phyloP scores from a whole-genome alignment of 1,140 invertebrate species.

The Ctenoplectra terminalis region DNA sequence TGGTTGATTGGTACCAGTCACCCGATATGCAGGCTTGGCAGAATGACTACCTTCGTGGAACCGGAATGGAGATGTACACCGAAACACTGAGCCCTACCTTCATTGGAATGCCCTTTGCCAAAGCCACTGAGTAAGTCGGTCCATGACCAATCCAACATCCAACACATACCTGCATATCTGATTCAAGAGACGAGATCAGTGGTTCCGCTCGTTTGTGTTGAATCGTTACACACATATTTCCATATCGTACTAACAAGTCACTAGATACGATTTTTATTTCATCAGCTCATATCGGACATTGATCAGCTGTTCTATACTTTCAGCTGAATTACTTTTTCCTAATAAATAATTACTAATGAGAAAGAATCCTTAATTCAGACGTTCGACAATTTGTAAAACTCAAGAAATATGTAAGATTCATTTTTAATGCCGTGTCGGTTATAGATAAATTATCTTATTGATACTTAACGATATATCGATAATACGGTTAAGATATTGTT shows the following conservation, averaged over 20 bases:
- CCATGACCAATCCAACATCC: slow-evolving; percentile 75
- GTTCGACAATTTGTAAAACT: too few relatives aligned
- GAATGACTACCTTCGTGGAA: slow-evolving; percentile 99
- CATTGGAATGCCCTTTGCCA: slow-evolving; percentile 98
- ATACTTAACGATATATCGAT: too few relatives aligned
- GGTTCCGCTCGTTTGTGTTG: slow-evolving; percentile 11
- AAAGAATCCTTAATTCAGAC: too few relatives aligned
- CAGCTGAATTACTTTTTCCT: too few relatives aligned
- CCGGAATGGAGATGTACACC: slow-evolving; percentile 99
- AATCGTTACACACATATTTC: not conserved
- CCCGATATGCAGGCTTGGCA: slow-evolving; percentile 98
- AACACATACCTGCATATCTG: slow-evolving; percentile 61
- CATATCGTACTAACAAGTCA: not conserved
- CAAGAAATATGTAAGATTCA: too few relatives aligned
- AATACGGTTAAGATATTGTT: too few relatives aligned
- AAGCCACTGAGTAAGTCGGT: slow-evolving; percentile 98
- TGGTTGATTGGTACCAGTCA: slow-evolving; percentile 88
- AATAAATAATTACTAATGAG: too few relatives aligned
- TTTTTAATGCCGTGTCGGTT: too few relatives aligned
- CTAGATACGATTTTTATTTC: not conserved
- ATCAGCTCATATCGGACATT: not conserved
- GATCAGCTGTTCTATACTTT: too few relatives aligned
- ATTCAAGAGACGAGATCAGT: slow-evolving; percentile 64
- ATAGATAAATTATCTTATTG: too few relatives aligned
- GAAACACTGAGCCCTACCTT: slow-evolving; percentile 98